Base-by-base conservation (phyloP, 2,797 vertebrate species). In the Neosalanx taihuensis region DNA sequence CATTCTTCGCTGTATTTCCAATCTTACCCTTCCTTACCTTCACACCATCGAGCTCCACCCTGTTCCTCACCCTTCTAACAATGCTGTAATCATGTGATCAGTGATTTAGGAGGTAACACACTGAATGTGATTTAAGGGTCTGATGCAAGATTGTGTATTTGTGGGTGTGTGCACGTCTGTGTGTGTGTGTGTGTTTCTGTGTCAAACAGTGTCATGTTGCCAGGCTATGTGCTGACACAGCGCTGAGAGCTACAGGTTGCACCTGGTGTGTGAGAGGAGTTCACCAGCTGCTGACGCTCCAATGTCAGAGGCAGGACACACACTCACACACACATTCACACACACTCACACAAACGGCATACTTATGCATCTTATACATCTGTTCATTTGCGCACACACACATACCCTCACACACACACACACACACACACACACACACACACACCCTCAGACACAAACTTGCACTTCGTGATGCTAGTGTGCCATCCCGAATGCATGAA, bases 201-300 rank as follows among this genome's bases (percentile, higher is more conserved):
- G 83, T 81, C 84, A 72, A 56, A 53, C 53, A 80, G 89, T 89
- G 86, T 92, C 89, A 84, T 82, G 74, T 92, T 92, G 86, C 89
- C 37, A 41, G 30, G 76, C 78, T 88, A 87, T 92, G 86, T 85
- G 91, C 89, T 91, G 91, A 92, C 85, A 78, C 87, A 86, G 88
- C 74, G 83, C 90, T 79, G 84, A 67, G 57, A 84, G 88, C 87
- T 86, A 86, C 79, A 88, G 87, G 89, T 89, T 76, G 80, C 92
- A 91, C 92, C 92, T 92, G 90, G 90, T 81, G 89, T 91, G 89
- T 87, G 84, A 90, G 80, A 88, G 83, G 83, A 77, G 76, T 86
- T 86, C 83, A 81, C 88, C 92, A 92, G 91, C 91, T 92, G 91
- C 88, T 87, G 87, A 85, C 81, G 81, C 84, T 85, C 83, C 76